Evolutionary conservation across 2,797 vertebrate species (phyloP).

Genomic region (Acomys russatus): DNA sequence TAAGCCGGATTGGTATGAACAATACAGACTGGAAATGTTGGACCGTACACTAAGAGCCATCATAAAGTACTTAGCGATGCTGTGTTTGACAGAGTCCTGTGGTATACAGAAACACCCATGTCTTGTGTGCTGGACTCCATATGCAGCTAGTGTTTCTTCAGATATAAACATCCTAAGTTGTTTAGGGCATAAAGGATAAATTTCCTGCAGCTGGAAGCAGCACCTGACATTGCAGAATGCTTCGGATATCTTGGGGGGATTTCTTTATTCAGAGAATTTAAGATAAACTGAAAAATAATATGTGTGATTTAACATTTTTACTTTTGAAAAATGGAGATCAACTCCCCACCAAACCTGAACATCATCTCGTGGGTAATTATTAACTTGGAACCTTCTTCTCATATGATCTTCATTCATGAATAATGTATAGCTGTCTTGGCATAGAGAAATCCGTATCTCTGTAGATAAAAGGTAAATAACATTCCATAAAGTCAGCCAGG

Average conservation of each 20-base stretch:
- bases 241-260: conserved; percentile 63
- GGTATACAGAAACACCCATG: conserved; percentile 65
- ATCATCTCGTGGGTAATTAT: conserved; percentile 23
- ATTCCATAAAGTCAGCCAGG: not conserved
- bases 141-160: conserved; percentile 72
- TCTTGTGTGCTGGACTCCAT: conserved; percentile 76
- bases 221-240: conserved; percentile 86
- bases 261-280: conserved; percentile 75
- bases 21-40: conserved; percentile 82
- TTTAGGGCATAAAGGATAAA: conserved; percentile 81
- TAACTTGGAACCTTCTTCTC: conserved; percentile 29
- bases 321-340: conserved; percentile 40
- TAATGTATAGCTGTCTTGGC: not conserved
- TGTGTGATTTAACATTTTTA: conserved; percentile 31
- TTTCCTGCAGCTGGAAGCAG: conserved; percentile 87
- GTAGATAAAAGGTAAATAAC: not conserved
- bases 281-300: conserved; percentile 65
- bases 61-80: conserved; percentile 77
- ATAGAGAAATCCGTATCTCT: not conserved
- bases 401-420: conserved; percentile 40
- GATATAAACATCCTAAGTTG: conserved; percentile 79
- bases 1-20: conserved; percentile 90
- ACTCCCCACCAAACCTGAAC: not conserved
- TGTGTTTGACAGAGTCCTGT: conserved; percentile 70
- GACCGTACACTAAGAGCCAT: conserved; percentile 82